phyloP scores from a whole-genome alignment of 2,888 invertebrate genomes.

The Andrena haemorrhoa region DNA sequence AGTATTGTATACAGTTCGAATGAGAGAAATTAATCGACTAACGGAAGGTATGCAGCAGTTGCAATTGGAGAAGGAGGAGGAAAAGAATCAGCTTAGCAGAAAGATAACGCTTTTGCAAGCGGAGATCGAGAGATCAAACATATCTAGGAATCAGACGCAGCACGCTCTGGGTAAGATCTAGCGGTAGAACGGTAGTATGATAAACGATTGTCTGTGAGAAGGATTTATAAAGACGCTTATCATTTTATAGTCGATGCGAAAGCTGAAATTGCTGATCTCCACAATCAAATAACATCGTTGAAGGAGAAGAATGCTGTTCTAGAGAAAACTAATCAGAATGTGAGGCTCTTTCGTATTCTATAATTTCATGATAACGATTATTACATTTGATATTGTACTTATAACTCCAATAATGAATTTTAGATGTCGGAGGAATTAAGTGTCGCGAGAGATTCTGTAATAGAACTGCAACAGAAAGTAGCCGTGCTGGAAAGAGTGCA shows the following conservation, averaged over 20 bases:
- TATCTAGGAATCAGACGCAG: slow-evolving; percentile 88
- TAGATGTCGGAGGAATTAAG: slow-evolving; percentile 79
- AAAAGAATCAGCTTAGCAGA: slow-evolving; percentile 86
- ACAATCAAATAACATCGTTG: slow-evolving; percentile 76
- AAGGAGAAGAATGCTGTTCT: slow-evolving; percentile 77
- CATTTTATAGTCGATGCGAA: slow-evolving; percentile 78
- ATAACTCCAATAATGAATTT: slow-evolving; percentile 30
- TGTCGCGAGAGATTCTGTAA: slow-evolving; percentile 76
- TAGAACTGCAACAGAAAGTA: slow-evolving; percentile 81
- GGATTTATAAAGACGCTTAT: slow-evolving; percentile 1
- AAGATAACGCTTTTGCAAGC: slow-evolving; percentile 87
- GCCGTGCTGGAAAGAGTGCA: slow-evolving; percentile 79
- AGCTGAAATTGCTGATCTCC: slow-evolving; percentile 77
- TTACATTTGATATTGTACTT: slow-evolving; percentile 1
- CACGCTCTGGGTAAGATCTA: slow-evolving; percentile 87
- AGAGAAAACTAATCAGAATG: slow-evolving; percentile 80
- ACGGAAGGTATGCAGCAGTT: slow-evolving; percentile 77
- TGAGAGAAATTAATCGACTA: slow-evolving; percentile 81
- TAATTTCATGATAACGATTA: background rate
- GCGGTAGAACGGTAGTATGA: background rate
- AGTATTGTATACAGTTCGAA: slow-evolving; percentile 84
- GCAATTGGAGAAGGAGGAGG: slow-evolving; percentile 76
- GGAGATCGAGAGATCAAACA: slow-evolving; percentile 87
- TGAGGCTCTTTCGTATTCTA: slow-evolving; percentile 55
- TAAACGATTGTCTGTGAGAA: background rate